A percentile compares a stretch with the other conserved stretches of the same genome.
These are phyloP conservation scores for Salarias fasciatus DNA, from an alignment of 2,797 vertebrate genomes.

Conservation along the genomic window DNA sequence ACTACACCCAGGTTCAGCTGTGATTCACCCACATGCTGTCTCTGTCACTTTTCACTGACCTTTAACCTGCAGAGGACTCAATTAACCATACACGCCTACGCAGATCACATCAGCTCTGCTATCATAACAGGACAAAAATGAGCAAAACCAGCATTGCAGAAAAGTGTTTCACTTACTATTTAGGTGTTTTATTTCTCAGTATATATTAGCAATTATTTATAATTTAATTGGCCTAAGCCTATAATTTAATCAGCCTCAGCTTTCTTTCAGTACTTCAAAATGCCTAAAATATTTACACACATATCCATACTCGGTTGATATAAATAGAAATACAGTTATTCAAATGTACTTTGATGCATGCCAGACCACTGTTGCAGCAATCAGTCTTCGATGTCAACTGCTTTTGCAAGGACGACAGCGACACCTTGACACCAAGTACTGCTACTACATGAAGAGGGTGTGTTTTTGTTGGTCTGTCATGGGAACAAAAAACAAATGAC, in stretches of 20 bases:
- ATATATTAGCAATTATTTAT: too few species aligned
- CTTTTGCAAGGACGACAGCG: conserved; percentile 47
- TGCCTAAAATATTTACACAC: too few species aligned
- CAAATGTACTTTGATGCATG: not conserved
- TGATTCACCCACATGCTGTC: not conserved
- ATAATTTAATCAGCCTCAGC: too few species aligned
- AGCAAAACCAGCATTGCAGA: too few species aligned
- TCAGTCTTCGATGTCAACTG: not conserved
- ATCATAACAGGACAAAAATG: not conserved
- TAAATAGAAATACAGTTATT: too few species aligned
- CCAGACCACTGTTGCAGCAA: too few species aligned
- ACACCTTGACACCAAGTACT: conserved; percentile 35
- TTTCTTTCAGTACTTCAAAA: not conserved
- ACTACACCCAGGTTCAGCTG: not conserved
- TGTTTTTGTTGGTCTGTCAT: too few species aligned
- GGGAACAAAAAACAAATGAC: too few species aligned
- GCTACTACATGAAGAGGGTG: conserved; percentile 32
- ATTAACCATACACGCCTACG: not conserved
- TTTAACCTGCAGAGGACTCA: not conserved
- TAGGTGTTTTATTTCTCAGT: conserved; percentile 28
- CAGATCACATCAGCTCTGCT: conserved; percentile 17
- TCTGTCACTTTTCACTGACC: not conserved
- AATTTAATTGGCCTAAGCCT: too few species aligned
- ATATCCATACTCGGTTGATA: too few species aligned
- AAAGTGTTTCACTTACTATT: conserved; percentile 6